A percentile compares a stretch with the other conserved stretches of the same genome.
Conservation (phyloP, 2,113 vertebrate species). For the Erythrocercus mccallii region DNA sequence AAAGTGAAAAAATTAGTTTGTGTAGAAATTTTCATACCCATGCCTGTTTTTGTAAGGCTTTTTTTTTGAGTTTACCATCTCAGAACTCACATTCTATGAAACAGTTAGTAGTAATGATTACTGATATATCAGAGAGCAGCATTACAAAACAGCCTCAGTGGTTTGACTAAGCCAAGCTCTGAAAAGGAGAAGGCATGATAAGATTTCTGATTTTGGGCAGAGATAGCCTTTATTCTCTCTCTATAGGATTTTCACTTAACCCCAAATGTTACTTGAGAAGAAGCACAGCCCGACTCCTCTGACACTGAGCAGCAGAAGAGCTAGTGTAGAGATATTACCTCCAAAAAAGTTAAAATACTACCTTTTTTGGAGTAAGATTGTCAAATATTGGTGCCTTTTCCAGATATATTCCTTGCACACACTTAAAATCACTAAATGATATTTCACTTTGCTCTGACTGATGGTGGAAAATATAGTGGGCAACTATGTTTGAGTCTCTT, state of each 20-base stretch:
- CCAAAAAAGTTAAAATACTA: neutral
- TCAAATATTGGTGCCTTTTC: neutral
- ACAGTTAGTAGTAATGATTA: neutral
- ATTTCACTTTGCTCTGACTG: neutral
- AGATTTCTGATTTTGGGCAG: neutral
- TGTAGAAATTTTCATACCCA: neutral
- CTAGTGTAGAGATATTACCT: neutral
- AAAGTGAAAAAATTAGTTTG: neutral
- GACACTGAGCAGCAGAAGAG: neutral
- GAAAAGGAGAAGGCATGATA: neutral
- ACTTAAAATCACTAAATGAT: neutral
- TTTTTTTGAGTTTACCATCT: neutral
- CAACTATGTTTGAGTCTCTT: neutral
- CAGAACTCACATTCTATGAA: neutral
- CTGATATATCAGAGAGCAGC: neutral
- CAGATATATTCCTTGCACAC: neutral
- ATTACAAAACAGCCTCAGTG: neutral
- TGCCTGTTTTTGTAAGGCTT: neutral
- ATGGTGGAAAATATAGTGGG: neutral
- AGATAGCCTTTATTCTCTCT: neutral
- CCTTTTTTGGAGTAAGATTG: accelerated
- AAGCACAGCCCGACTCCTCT: neutral
- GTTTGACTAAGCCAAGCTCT: neutral
- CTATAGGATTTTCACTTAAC: neutral
- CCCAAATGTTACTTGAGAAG: neutral